phyloP scores from a whole-genome alignment of 2,888 invertebrate genomes.

The Choristoneura rosaceana region DNA sequence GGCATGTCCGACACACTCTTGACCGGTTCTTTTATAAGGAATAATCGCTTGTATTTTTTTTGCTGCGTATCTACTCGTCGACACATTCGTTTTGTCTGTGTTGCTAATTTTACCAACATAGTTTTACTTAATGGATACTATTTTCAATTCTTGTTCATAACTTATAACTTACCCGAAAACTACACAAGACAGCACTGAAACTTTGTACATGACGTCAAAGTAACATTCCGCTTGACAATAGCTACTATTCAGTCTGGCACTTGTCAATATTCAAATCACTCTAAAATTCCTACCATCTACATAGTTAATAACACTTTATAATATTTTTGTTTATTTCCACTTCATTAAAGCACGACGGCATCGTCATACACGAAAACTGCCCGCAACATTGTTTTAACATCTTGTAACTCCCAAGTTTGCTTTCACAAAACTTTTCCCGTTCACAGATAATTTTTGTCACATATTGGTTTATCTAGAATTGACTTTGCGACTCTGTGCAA shows the following conservation, averaged over 20 bases:
- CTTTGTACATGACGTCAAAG: slow-evolving; percentile 36
- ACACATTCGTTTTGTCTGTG: too few species aligned
- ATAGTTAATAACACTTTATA: slow-evolving; percentile 11
- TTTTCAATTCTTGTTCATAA: neutral
- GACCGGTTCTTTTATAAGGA: too few species aligned
- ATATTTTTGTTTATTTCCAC: slow-evolving; percentile 9
- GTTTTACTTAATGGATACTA: neutral
- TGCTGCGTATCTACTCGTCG: too few species aligned
- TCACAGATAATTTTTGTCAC: slow-evolving; percentile 3
- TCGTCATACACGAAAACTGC: neutral
- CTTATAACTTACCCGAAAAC: slow-evolving; percentile 24
- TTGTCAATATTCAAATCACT: slow-evolving; percentile 12
- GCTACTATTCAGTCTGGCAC: neutral
- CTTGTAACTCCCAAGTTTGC: neutral
- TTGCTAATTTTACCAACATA: too few species aligned
- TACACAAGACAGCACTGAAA: slow-evolving; percentile 14
- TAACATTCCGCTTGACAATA: slow-evolving; percentile 19
- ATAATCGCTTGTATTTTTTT: too few species aligned
- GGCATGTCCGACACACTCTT: too few species aligned
- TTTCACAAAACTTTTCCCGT: slow-evolving; percentile 14
- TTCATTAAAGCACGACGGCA: slow-evolving; percentile 2
- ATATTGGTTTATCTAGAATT: slow-evolving; percentile 24
- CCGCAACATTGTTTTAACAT: slow-evolving; percentile 7
- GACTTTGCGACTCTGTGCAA: slow-evolving; percentile 45
- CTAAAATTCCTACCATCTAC: neutral